These are phyloP conservation scores for Astyanax mexicanus DNA, from an alignment of 2,797 vertebrate genomes.

Conservation along the genomic window DNA sequence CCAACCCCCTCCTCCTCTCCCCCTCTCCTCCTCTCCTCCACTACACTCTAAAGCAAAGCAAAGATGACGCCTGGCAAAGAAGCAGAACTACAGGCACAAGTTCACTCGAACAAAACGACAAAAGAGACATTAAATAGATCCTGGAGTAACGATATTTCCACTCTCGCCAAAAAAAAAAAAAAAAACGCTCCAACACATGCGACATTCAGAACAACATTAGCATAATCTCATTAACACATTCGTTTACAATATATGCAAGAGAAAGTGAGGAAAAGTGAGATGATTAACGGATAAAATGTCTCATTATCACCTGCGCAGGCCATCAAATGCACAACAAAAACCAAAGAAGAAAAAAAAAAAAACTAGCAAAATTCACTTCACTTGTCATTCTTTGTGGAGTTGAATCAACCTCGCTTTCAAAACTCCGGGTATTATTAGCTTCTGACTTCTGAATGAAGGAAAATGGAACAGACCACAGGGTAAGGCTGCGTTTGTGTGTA, in stretches of 20 bases:
- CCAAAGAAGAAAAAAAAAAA: no score
- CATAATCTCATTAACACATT: background rate
- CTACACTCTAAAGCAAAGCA: slow-evolving; percentile 26
- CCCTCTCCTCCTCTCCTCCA: no score
- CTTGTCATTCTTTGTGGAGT: background rate
- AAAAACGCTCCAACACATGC: no score
- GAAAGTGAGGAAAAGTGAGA: background rate
- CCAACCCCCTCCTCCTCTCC: slow-evolving; percentile 33
- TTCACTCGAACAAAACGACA: background rate
- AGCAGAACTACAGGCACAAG: background rate
- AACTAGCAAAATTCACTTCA: background rate
- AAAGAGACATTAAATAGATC: background rate
- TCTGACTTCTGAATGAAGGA: slow-evolving; percentile 4
- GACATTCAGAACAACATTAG: background rate
- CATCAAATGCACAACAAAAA: background rate
- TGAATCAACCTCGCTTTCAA: background rate
- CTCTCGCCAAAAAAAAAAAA: no score
- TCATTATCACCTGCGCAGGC: background rate
- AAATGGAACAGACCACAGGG: slow-evolving; percentile 16
- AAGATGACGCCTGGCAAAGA: slow-evolving; percentile 30
- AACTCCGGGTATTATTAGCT: slow-evolving; percentile 2
- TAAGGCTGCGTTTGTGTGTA: slow-evolving; percentile 37
- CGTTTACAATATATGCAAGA: background rate
- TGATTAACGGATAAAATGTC: background rate
- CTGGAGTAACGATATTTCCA: background rate